A percentile compares a stretch with the other conserved stretches of the same genome.
phyloP scores from a whole-genome alignment of 2,888 invertebrate genomes.

The Acanthosepion pharaonis region DNA sequence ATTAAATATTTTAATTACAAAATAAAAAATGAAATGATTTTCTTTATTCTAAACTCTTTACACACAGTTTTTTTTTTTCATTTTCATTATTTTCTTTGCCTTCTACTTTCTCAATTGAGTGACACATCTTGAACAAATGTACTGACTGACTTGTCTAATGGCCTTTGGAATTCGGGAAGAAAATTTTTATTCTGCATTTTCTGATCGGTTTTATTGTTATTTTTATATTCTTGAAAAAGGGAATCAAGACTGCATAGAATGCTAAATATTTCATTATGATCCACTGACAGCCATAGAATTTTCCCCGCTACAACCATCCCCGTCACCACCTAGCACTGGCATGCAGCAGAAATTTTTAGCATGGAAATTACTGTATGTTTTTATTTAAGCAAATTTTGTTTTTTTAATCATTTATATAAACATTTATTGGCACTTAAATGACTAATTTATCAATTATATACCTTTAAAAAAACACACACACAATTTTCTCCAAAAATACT shows the following conservation, averaged over 20 bases:
- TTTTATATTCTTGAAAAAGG: background rate
- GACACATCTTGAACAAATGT: background rate
- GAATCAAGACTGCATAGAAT: background rate
- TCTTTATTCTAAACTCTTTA: background rate
- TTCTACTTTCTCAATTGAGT: background rate
- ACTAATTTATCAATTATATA: too few relatives aligned
- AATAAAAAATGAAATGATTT: background rate
- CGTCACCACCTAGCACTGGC: background rate
- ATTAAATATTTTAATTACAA: background rate
- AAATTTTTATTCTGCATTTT: background rate
- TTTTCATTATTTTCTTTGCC: background rate
- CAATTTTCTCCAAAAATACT: too few relatives aligned
- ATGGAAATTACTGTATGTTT: too few relatives aligned
- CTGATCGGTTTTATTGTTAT: background rate
- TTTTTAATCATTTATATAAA: background rate
- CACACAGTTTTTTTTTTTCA: background rate
- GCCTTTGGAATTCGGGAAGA: background rate
- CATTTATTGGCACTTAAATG: too few relatives aligned
- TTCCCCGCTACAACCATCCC: background rate
- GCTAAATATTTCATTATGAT: background rate
- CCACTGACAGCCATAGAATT: background rate
- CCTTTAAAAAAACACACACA: too few relatives aligned
- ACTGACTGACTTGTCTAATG: constrained; percentile 22
- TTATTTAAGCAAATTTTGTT: background rate
- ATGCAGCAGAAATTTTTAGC: background rate